Conservation (phyloP, 2,797 vertebrate genomes). For the Vipera latastei region DNA sequence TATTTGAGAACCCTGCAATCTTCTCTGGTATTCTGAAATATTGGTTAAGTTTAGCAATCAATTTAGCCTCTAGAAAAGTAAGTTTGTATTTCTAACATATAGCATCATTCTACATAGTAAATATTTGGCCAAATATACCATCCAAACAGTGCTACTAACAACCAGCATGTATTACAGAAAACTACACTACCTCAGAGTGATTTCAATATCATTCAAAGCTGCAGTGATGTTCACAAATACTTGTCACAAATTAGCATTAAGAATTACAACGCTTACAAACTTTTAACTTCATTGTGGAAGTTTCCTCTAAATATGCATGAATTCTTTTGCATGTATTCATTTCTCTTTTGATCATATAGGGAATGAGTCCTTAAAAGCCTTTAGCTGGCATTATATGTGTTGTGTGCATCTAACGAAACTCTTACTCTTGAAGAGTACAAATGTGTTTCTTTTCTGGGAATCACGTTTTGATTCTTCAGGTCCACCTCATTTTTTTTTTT, state of each 20-base stretch:
- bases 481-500: not conserved
- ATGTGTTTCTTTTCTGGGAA: slow-evolving; percentile 1
- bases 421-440: slow-evolving; percentile 31
- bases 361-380: slow-evolving; percentile 28
- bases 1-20: slow-evolving; percentile 45
- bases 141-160: slow-evolving; percentile 61
- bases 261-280: slow-evolving; percentile 59
- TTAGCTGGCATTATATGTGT: slow-evolving; percentile 5
- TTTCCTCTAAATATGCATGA: slow-evolving; percentile 26
- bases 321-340: slow-evolving; percentile 35
- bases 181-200: slow-evolving; percentile 76
- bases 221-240: slow-evolving; percentile 49
- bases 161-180: slow-evolving; percentile 70
- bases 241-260: slow-evolving; percentile 61
- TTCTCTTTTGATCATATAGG: slow-evolving; percentile 35
- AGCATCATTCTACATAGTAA: slow-evolving; percentile 37
- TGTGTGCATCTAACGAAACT: slow-evolving; percentile 33
- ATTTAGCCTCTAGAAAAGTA: slow-evolving; percentile 33
- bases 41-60: slow-evolving; percentile 44
- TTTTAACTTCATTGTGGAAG: slow-evolving; percentile 53
- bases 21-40: slow-evolving; percentile 39
- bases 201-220: slow-evolving; percentile 67
- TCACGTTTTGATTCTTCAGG: slow-evolving; percentile 37
- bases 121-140: slow-evolving; percentile 60
- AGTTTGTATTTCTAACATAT: slow-evolving; percentile 65